Percentiles rank a stretch among this genome's conserved stretches.
These are phyloP conservation scores for Polietes domitor DNA, from an alignment of 2,888 invertebrate genomes.

Conservation along the genomic window DNA sequence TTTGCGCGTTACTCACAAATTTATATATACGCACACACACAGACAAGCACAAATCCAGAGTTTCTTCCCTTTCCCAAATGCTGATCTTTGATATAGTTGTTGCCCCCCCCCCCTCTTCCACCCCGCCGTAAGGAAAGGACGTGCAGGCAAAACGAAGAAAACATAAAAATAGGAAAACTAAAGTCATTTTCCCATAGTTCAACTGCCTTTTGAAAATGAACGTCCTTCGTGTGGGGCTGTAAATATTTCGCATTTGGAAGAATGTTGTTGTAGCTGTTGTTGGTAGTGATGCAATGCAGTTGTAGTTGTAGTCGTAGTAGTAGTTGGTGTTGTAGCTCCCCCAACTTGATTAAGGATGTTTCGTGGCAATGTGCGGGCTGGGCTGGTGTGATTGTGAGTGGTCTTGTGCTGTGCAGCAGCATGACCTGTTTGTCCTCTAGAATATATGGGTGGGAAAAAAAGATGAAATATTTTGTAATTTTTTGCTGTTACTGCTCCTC, in stretches of 20 bases:
- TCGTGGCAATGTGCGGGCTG: constrained; percentile 1
- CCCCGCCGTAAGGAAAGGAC: neutral
- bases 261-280: constrained; percentile 19
- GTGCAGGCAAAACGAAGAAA: neutral
- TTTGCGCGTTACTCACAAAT: constrained; percentile 52
- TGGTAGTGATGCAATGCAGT: constrained; percentile 19
- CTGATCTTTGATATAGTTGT: neutral
- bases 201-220: constrained; percentile 65
- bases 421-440: constrained; percentile 77
- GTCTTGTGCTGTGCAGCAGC: constrained; percentile 32
- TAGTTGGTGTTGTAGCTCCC: constrained; percentile 51
- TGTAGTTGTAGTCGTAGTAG: neutral
- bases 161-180: constrained; percentile 37
- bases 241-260: constrained; percentile 58
- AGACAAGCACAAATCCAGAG: neutral
- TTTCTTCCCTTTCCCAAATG: neutral
- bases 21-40: constrained; percentile 21
- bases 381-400: neutral
- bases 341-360: constrained; percentile 65
- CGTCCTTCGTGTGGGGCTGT: constrained; percentile 64
- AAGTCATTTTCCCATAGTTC: constrained; percentile 64
- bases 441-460: constrained; percentile 42
- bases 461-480: constrained; percentile 76
- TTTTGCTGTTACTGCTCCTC: constrained; percentile 33
- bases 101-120: neutral